Percentiles rank a stretch among this genome's conserved stretches.
phyloP scores from a whole-genome alignment of 1,140 invertebrate species.

The Zaprionus tsacasi region DNA sequence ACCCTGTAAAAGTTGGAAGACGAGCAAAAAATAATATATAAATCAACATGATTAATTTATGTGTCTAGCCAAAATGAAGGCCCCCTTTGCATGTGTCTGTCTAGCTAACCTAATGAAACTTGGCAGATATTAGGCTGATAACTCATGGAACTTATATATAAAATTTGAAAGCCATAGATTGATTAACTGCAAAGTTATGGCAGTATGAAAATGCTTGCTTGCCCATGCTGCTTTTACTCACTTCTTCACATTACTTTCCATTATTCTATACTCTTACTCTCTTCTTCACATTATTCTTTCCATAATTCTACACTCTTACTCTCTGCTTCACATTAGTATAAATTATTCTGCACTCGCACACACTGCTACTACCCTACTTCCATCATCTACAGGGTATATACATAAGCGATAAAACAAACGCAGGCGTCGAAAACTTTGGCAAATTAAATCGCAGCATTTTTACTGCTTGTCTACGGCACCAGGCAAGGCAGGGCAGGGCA shows the following conservation, averaged over 20 bases:
- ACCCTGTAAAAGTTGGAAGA: not conserved
- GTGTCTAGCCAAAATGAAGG: not conserved
- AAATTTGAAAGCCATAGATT: not conserved
- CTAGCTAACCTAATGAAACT: not conserved
- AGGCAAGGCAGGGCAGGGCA: not conserved
- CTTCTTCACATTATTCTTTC: no score
- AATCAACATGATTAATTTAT: not conserved
- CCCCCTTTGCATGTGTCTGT: not conserved
- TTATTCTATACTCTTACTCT: no score
- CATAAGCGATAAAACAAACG: constrained; percentile 67
- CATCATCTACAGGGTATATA: constrained; percentile 21
- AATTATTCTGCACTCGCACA: not conserved
- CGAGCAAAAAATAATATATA: not conserved
- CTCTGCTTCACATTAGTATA: no score
- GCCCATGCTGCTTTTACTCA: not conserved
- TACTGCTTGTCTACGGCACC: constrained; percentile 21
- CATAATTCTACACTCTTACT: no score
- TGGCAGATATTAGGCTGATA: not conserved
- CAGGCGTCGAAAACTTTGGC: constrained; percentile 67
- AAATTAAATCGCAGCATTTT: constrained; percentile 70
- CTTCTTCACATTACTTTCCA: no score
- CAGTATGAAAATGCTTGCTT: not conserved
- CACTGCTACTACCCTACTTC: not conserved
- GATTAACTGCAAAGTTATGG: not conserved
- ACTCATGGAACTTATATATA: not conserved